Base-by-base conservation (phyloP, 2,888 invertebrate genomes). In the Chelonus formosanus region DNA sequence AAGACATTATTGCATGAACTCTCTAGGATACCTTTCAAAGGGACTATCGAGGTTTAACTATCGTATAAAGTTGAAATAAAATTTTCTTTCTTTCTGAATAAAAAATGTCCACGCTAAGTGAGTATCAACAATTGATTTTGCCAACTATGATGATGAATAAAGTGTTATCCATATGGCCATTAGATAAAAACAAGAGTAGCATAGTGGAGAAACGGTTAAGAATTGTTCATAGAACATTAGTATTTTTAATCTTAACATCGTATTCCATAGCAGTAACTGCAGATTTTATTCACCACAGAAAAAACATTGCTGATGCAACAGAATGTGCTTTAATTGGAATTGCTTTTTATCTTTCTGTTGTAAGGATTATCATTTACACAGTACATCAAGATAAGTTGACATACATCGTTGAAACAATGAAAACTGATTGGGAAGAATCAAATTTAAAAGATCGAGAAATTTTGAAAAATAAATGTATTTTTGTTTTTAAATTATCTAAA, bases 241-340 rank as follows among this genome's bases (percentile, higher is more conserved):
- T 78, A 69, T 68, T 78, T 35, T 10, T 70, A 8, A 0, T 74
- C 8, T 36, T 69, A 3, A 35, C 50, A 0, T 35, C 48, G 5
- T 68, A 69, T 67, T 67, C 71, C 2, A 8, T 63, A 32, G 65
- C 68, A 1, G 69, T 73, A 20, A 72, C 69, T 3, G 65, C 68
- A 5, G 79, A 81, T n/a, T 70, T 70, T 34, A n/a, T 75, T 44
- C 61, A 70, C 40, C 71, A 75, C 50, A 65, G 73, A 35, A 64
- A 74, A 5, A 65, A 80, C 52, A 67, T 83, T 63, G 74, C 76
- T 58, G 77, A 79, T 40, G 74, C 76, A 0, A 79, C 78, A 6
- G 81, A 80, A 60, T 76, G 79, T 63, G 74, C 73, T n/a, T 56
- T 80, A 3, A 58, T 78, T 31, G 67, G 67, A 10, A 72, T 73